A percentile compares a stretch with the other conserved stretches of the same genome.
Evolutionary conservation across 1,140 invertebrate genomes (phyloP).

Genomic region (Aricia agestis): DNA sequence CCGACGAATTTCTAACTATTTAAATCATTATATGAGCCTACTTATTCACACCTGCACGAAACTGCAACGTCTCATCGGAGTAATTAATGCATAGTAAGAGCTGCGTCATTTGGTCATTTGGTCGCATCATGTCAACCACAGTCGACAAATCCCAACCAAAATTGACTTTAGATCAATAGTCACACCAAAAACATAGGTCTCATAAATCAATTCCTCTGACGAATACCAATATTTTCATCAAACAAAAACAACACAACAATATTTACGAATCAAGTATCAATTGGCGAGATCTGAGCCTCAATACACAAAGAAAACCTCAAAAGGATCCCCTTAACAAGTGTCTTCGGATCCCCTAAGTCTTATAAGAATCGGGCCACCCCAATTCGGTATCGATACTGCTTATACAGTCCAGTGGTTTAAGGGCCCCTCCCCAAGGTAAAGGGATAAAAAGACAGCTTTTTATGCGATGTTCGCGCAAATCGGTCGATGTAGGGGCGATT

Average conservation of each 20-base stretch:
- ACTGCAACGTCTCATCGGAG: too few relatives aligned
- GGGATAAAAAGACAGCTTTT: slow-evolving; percentile 64
- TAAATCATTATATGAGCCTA: background rate
- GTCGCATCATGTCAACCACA: too few relatives aligned
- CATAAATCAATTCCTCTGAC: too few relatives aligned
- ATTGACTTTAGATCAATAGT: too few relatives aligned
- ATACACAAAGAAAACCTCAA: slow-evolving; percentile 29
- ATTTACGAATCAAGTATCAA: slow-evolving; percentile 18
- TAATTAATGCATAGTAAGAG: too few relatives aligned
- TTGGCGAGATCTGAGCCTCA: slow-evolving; percentile 11
- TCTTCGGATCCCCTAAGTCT: slow-evolving; percentile 38
- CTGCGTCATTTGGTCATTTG: too few relatives aligned
- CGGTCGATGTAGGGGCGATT: slow-evolving; percentile 45
- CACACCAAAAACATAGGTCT: too few relatives aligned
- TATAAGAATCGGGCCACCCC: slow-evolving; percentile 45
- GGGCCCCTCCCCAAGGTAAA: slow-evolving; percentile 44
- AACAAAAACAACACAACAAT: background rate
- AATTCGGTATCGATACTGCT: slow-evolving; percentile 67
- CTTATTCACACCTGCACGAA: background rate
- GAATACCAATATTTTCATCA: background rate
- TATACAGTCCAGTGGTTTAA: slow-evolving; percentile 49
- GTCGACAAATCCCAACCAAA: too few relatives aligned
- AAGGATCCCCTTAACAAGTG: slow-evolving; percentile 44
- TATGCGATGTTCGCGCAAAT: slow-evolving; percentile 63
- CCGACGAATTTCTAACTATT: slow-evolving; percentile 8